phyloP scores from a whole-genome alignment of 37 sponge, comb jelly and placozoan genomes.

The Theonella swinhoei region DNA sequence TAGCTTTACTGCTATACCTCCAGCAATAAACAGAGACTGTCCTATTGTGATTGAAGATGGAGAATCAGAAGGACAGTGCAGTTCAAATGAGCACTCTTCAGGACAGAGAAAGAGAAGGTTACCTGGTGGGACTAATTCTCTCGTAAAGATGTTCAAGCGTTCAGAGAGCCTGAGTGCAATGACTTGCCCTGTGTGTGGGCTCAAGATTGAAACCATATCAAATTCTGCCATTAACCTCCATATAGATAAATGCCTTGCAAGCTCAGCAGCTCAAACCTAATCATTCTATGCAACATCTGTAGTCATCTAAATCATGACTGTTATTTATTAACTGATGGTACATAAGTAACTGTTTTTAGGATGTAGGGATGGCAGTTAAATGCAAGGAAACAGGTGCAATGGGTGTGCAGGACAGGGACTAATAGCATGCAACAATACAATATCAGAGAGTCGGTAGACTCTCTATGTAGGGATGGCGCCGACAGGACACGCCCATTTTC shows the following conservation, averaged over 20 bases:
- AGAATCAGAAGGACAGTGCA: background rate
- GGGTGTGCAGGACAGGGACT: too few relatives aligned
- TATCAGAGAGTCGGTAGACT: too few relatives aligned
- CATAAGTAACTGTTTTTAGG: too few relatives aligned
- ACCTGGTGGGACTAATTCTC: background rate
- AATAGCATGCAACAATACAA: too few relatives aligned
- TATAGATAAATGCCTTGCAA: slow-evolving; percentile 2
- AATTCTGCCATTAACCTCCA: slow-evolving; percentile 15
- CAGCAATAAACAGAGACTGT: background rate
- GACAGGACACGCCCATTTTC: too few relatives aligned
- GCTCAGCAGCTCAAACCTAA: too few relatives aligned
- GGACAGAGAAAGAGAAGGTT: background rate
- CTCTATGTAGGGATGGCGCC: too few relatives aligned
- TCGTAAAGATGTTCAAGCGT: background rate
- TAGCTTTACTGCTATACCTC: background rate
- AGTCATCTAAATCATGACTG: too few relatives aligned
- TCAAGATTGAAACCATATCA: background rate
- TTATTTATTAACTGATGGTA: too few relatives aligned
- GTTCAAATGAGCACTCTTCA: background rate
- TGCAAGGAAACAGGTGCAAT: too few relatives aligned
- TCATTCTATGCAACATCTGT: too few relatives aligned
- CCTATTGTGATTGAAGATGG: background rate
- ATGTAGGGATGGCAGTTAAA: too few relatives aligned
- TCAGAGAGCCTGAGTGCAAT: background rate
- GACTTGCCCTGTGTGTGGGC: slow-evolving; percentile 2